Evolutionary conservation across 1,140 invertebrate genomes (phyloP).

Genomic region (Lepidurus apus): DNA sequence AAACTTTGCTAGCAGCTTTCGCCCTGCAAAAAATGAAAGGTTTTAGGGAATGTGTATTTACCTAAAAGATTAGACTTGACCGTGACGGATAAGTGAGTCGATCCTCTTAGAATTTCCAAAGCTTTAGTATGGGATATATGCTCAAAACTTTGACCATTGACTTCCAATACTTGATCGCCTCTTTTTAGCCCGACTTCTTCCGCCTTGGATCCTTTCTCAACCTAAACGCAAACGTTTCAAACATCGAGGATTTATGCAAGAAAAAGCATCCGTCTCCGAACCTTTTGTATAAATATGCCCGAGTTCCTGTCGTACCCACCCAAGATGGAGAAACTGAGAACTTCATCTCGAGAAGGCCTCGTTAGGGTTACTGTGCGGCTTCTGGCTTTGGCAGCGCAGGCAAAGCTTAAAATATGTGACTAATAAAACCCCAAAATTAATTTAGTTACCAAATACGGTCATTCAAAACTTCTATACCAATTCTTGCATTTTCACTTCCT

Average conservation of each 20-base stretch:
- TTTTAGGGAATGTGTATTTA: neutral
- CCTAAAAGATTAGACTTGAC: constrained; percentile 87
- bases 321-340: constrained; percentile 85
- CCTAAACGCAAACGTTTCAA: constrained; percentile 42
- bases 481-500: constrained; percentile 76
- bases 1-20: no score
- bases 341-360: constrained; percentile 82
- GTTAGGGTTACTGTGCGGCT: constrained; percentile 85
- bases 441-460: no score
- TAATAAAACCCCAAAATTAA: constrained; percentile 42
- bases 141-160: constrained; percentile 93
- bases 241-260: neutral
- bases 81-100: constrained; percentile 91
- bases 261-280: constrained; percentile 35
- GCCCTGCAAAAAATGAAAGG: neutral
- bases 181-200: constrained; percentile 93
- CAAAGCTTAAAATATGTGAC: constrained; percentile 80
- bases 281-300: constrained; percentile 92
- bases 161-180: constrained; percentile 95
- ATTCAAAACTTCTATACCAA: neutral
- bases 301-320: constrained; percentile 86
- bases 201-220: constrained; percentile 86
- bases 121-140: constrained; percentile 84
- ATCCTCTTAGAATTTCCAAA: constrained; percentile 83
- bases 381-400: constrained; percentile 91